Evolutionary conservation across 2,888 invertebrate species (phyloP).

Genomic region (Neoaliturus tenellus): DNA sequence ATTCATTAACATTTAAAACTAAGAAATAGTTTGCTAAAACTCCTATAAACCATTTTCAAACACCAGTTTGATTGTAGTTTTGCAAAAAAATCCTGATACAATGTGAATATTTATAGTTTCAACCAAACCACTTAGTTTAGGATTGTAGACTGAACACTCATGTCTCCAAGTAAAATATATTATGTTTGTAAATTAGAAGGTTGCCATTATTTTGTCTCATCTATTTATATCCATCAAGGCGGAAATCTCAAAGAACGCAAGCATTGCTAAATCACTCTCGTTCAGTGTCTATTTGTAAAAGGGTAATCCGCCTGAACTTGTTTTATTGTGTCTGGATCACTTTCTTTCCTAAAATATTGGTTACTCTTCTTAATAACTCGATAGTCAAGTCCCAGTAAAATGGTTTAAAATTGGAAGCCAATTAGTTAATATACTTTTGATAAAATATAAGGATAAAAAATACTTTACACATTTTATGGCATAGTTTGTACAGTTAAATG

Average conservation of each 20-base stretch:
- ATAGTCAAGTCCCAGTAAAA: no score
- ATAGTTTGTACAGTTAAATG: no score
- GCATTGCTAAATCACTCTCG: constrained; percentile 24
- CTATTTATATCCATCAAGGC: constrained; percentile 5
- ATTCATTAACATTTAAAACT: no score
- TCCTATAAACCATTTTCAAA: no score
- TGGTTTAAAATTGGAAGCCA: no score
- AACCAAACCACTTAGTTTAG: neutral
- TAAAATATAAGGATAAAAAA: no score
- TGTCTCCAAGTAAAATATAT: neutral
- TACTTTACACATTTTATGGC: no score
- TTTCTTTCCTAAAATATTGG: neutral
- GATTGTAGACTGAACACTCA: neutral
- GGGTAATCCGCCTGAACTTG: neutral
- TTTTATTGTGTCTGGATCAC: neutral
- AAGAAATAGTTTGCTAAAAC: no score
- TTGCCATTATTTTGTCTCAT: constrained; percentile 12
- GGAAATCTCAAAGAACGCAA: constrained; percentile 23
- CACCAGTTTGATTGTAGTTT: no score
- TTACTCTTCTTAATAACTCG: no score
- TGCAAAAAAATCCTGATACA: no score
- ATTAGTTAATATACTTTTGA: no score
- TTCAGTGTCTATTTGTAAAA: constrained; percentile 19
- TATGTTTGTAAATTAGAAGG: neutral
- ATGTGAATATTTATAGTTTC: neutral